Base-by-base conservation (phyloP, 30 jellyfish, hydroid and myxozoan genomes). In the Hydractinia symbiolongicarpus region DNA sequence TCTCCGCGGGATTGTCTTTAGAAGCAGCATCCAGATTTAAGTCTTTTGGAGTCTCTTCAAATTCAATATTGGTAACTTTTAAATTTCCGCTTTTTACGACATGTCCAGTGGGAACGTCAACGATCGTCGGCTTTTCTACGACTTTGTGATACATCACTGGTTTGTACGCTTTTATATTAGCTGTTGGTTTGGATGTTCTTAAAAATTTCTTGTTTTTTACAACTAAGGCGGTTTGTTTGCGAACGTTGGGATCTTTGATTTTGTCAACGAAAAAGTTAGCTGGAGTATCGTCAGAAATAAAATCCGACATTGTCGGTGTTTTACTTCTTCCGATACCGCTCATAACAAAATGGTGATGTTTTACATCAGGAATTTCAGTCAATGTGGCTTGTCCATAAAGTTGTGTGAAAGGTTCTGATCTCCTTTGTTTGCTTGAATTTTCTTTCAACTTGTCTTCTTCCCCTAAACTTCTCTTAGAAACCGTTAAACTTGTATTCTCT, bases 81-180 rank as follows among this genome's bases (percentile, higher is more conserved):
- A 64, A 51, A 51, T 51, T 64, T n/a, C 74, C 16, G 6, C 54
- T 74, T n/a, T 74, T 17, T 11, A 74, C 66, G 54, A 74, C 54
- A 5, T 50, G 83, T 11, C 83, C 83, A 4, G 83, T 74, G 0
- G 83, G 83, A 51, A 74, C 15, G 20, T 74, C 83, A 13, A 74
- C 68, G 30, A 74, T 74, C 7, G 66, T 50, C 30, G 83, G 83
- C n/a, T 30, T 50, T 53, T 55, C 61, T 1, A 74, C 54, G 13
- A 58, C 54, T 19, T 74, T 74, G 15, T 55, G 61, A 74, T 74
- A 74, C 21, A 54, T 55, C 5, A 40, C 52, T 6, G 74, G 74
- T 13, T 51, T 44, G 74, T 64, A 64, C 74, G 74, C 19, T 6
- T 51, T 44, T 64, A 64, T 6, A 64, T n/a, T 51, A 64, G 74